Percentiles rank a stretch among this genome's conserved stretches.
Conservation (phyloP, 1,140 invertebrate species). For the Sinella curviseta region DNA sequence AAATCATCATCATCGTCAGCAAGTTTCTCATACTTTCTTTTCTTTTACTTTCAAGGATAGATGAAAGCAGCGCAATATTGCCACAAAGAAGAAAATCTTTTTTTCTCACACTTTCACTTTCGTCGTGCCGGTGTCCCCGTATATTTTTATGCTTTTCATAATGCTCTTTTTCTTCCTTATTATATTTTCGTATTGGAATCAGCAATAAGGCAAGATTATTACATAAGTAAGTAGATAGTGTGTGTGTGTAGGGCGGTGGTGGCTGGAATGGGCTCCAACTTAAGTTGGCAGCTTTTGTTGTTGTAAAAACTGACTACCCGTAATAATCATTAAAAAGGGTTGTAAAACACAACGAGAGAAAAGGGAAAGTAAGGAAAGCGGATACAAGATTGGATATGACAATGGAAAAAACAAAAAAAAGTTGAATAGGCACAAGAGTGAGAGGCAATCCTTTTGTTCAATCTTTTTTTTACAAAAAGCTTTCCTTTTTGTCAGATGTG, state of each 20-base stretch:
- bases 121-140: background rate
- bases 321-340: background rate
- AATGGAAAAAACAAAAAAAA: background rate
- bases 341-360: background rate
- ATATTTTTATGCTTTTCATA: background rate
- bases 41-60: too few relatives aligned
- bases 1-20: background rate
- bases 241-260: too few relatives aligned
- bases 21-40: too few relatives aligned
- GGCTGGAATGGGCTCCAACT: too few relatives aligned
- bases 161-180: background rate
- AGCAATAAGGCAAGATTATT: background rate
- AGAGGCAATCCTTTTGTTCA: background rate
- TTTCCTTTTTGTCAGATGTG: background rate
- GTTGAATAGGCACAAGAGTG: background rate
- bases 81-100: too few relatives aligned
- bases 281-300: background rate
- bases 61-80: too few relatives aligned
- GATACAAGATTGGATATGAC: background rate
- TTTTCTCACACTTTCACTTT: background rate
- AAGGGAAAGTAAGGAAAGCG: background rate
- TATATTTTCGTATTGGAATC: background rate
- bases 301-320: background rate
- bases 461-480: background rate
- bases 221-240: too few relatives aligned